These are phyloP conservation scores for Enteromius thamalakanensis DNA, from an alignment of 2,797 vertebrate genomes.

Conservation along the genomic window DNA sequence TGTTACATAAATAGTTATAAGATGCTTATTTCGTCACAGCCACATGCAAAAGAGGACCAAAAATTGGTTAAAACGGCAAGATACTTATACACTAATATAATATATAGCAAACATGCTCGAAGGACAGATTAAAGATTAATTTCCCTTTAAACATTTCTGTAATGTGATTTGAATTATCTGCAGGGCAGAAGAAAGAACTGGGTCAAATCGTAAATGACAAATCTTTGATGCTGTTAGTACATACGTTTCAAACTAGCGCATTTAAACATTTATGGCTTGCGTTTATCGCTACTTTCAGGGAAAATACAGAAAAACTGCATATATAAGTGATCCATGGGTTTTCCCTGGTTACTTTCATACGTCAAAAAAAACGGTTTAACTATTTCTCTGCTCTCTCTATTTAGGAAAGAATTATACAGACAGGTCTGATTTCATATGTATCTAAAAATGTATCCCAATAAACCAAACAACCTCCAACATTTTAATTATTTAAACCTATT, in stretches of 20 bases:
- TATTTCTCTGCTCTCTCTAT: neutral
- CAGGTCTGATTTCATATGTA: neutral
- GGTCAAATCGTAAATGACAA: slow-evolving; percentile 18
- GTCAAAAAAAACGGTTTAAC: neutral
- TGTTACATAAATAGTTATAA: slow-evolving; percentile 60
- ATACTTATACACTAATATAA: slow-evolving; percentile 61
- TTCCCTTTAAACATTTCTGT: slow-evolving; percentile 66
- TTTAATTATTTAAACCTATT: neutral
- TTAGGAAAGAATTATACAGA: neutral
- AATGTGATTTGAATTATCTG: slow-evolving; percentile 59
- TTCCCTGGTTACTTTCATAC: too few species aligned
- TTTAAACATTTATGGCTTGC: neutral
- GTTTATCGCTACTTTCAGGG: neutral
- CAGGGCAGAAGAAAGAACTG: slow-evolving; percentile 27
- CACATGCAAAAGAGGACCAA: neutral
- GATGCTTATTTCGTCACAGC: neutral
- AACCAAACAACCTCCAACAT: neutral
- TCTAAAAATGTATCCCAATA: neutral
- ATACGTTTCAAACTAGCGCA: neutral
- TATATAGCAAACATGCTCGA: slow-evolving; percentile 18
- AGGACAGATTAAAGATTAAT: slow-evolving; percentile 63
- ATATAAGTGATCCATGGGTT: neutral
- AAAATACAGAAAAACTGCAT: neutral
- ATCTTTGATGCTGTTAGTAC: neutral
- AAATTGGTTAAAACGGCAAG: slow-evolving; percentile 30